phyloP scores from a whole-genome alignment of 2,113 vertebrate genomes.

The Malurus elegans region DNA sequence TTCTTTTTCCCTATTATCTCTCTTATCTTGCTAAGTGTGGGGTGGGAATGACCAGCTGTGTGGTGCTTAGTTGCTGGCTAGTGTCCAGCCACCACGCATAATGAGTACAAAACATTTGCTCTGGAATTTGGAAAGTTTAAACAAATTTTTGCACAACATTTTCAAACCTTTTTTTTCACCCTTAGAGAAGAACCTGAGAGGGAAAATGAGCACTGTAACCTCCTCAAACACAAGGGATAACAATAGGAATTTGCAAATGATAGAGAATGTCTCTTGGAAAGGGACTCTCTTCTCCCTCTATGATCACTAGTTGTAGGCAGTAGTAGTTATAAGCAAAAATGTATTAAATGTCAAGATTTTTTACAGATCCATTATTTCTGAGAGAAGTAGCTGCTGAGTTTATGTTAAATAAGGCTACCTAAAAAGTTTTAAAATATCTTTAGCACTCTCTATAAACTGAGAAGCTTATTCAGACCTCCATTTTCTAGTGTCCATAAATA shows the following conservation, averaged over 20 bases:
- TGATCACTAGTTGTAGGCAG: background rate
- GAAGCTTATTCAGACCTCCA: background rate
- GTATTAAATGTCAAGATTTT: background rate
- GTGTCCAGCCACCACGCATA: background rate
- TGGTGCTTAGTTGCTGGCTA: background rate
- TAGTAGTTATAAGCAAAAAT: background rate
- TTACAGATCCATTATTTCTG: background rate
- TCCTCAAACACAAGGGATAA: accelerated
- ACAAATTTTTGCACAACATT: background rate
- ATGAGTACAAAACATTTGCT: background rate
- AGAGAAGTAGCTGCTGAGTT: background rate
- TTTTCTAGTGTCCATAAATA: constrained; percentile 76
- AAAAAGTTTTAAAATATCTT: background rate
- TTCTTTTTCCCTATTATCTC: background rate
- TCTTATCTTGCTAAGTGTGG: background rate
- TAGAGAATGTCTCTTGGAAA: background rate
- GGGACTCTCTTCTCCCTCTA: accelerated
- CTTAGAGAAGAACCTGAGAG: background rate
- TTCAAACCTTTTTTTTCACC: background rate
- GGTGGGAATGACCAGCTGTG: accelerated
- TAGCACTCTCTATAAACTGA: constrained; percentile 34
- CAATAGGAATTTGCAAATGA: accelerated
- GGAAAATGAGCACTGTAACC: background rate
- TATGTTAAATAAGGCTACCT: background rate
- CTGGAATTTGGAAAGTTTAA: background rate